Evolutionary conservation across 2,888 invertebrate genomes (phyloP).

Genomic region (Hyposoter didymator): DNA sequence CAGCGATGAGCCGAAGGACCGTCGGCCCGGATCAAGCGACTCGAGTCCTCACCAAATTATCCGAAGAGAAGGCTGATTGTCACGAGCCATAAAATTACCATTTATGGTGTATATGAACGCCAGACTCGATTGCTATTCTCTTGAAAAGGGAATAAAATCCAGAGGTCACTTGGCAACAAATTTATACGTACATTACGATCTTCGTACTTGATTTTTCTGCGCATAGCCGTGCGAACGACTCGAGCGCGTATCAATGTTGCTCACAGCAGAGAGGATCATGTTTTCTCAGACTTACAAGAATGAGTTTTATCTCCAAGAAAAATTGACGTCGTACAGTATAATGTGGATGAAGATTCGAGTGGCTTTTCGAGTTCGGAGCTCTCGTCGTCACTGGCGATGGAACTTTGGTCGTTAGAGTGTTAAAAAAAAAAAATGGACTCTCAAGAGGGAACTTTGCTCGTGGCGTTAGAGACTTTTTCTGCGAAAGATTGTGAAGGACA

Average conservation of each 20-base stretch:
- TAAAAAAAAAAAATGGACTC: neutral
- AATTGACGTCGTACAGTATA: conserved; percentile 18
- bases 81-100: conserved; percentile 64
- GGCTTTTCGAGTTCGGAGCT: neutral
- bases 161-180: conserved; percentile 43
- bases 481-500: neutral
- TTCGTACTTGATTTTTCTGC: conserved; percentile 23
- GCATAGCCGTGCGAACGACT: conserved; percentile 29
- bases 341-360: neutral
- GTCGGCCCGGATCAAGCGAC: conserved; percentile 29
- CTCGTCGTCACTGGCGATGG: neutral
- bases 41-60: conserved; percentile 62
- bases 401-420: conserved; percentile 12
- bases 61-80: conserved; percentile 54
- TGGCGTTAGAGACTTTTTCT: neutral
- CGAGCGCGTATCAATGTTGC: conserved; percentile 55
- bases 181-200: conserved; percentile 45
- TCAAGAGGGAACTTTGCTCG: neutral
- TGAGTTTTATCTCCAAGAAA: neutral
- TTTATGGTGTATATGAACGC: conserved; percentile 61
- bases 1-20: conserved; percentile 6
- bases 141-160: conserved; percentile 42
- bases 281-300: conserved; percentile 18
- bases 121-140: conserved; percentile 63
- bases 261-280: conserved; percentile 6